Percentiles rank a stretch among this genome's conserved stretches.
Evolutionary conservation across 2,888 invertebrate genomes (phyloP).

Genomic region (Drosophila limbata): DNA sequence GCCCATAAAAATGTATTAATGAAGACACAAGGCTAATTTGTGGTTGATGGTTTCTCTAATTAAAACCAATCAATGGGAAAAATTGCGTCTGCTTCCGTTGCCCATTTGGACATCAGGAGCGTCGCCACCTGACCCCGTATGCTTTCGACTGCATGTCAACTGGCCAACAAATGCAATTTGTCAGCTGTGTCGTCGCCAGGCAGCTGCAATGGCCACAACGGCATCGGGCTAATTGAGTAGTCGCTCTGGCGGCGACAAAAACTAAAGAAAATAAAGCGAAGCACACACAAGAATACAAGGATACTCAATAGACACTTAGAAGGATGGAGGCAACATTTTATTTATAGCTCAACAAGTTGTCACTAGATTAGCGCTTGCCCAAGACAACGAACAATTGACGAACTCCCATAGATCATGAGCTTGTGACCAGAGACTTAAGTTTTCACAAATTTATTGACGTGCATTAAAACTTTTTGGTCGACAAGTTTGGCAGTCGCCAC

Average conservation of each 20-base stretch:
- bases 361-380: constrained; percentile 67
- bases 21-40: constrained; percentile 76
- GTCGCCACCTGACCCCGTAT: neutral
- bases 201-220: constrained; percentile 58
- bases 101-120: constrained; percentile 10
- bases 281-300: constrained; percentile 3
- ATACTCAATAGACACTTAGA: constrained; percentile 8
- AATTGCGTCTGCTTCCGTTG: constrained; percentile 67
- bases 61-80: constrained; percentile 79
- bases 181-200: constrained; percentile 57
- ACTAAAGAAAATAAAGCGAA: constrained; percentile 32
- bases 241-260: constrained; percentile 42
- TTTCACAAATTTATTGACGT: constrained; percentile 62
- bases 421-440: constrained; percentile 31
- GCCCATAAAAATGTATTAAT: constrained; percentile 73
- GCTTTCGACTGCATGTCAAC: constrained; percentile 54
- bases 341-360: constrained; percentile 79
- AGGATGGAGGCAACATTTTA: constrained; percentile 43
- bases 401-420: constrained; percentile 50
- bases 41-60: constrained; percentile 77
- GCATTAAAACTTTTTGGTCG: constrained; percentile 69
- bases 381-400: constrained; percentile 31
- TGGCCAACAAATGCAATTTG: constrained; percentile 75
- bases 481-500: constrained; percentile 26
- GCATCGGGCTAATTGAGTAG: constrained; percentile 66